These are phyloP conservation scores for Hystrix cristata DNA, from an alignment of 2,113 vertebrate species.

Conservation along the genomic window DNA sequence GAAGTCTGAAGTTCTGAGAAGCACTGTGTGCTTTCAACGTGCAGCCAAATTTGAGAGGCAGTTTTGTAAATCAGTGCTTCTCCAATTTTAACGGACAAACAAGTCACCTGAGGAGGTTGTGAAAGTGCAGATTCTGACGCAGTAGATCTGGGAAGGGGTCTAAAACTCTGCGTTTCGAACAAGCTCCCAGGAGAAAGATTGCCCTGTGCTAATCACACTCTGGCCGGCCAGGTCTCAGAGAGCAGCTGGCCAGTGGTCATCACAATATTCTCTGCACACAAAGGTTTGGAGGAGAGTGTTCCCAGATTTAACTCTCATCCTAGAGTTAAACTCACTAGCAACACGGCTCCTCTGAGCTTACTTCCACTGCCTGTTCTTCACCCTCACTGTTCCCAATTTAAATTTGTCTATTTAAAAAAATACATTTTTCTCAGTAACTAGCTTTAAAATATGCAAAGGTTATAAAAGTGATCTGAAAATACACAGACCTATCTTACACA, in stretches of 20 bases:
- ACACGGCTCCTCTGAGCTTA: background rate
- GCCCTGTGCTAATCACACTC: too few species aligned
- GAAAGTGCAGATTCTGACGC: background rate
- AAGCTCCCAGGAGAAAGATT: background rate
- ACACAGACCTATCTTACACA: background rate
- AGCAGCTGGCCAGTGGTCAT: background rate
- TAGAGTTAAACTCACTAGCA: background rate
- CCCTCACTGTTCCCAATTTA: background rate
- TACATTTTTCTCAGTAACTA: background rate
- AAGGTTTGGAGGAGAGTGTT: background rate
- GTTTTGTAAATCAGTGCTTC: background rate
- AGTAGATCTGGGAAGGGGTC: background rate
- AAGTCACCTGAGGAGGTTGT: background rate
- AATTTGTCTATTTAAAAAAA: background rate
- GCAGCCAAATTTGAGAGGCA: background rate
- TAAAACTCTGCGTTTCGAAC: background rate
- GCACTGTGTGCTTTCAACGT: background rate
- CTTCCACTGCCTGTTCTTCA: background rate
- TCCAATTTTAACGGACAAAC: background rate
- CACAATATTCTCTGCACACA: background rate
- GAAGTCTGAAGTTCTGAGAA: background rate
- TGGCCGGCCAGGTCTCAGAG: too few species aligned
- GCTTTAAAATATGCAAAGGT: background rate
- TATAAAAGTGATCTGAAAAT: constrained; percentile 4
- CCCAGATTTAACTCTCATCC: background rate